Evolutionary conservation across 2,113 vertebrate species (phyloP), one percentile per base, ranked within the genome.

Genomic region (Vimba vimba): DNA sequence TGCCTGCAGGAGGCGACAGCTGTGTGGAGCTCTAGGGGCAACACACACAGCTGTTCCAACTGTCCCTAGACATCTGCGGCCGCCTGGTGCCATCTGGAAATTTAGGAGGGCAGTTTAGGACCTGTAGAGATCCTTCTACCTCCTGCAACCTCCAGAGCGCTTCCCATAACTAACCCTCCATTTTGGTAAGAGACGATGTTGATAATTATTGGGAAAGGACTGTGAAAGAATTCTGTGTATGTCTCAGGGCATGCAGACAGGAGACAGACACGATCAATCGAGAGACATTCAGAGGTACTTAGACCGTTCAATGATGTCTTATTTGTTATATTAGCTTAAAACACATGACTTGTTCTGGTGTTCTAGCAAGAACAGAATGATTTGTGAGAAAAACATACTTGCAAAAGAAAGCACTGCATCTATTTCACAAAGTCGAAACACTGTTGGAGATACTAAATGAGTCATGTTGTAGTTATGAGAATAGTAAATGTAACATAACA

Each of bases 1-100:
- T 88, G 92, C 93, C 94, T 95, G 93, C 93, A 95, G 94, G 94
- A 92, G 94, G 94, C 92, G 86, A 91, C 88, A 91, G 89, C 84
- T 91, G 91, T 91, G 92, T 88, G 89, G 89, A 91, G 91, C 85
- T 87, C 86, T 71, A 52, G 82, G 74, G 87, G 80, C 80, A 77
- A 27, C 69, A 45, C 82, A 90, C 68, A 91, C 93, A 93, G 94
- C 91, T 91, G 91, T 90, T 93, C 87, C 86, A 90, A 88, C 90
- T 87, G 90, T 90, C 90, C 91, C 84, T 90, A 91, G 92, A 93
- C 93, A 93, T 93, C 91, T 93, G 91, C 78, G 87, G 86, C 91
- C 76, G 87, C 86, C 88, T 88, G 55, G 87, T 90, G 91, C 92
- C 92, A 93, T 93, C 92, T 94, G 92, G 92, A 93, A 93, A 73